Evolutionary conservation across 2,888 invertebrate species (phyloP).

Genomic region (Tenthredo livida): DNA sequence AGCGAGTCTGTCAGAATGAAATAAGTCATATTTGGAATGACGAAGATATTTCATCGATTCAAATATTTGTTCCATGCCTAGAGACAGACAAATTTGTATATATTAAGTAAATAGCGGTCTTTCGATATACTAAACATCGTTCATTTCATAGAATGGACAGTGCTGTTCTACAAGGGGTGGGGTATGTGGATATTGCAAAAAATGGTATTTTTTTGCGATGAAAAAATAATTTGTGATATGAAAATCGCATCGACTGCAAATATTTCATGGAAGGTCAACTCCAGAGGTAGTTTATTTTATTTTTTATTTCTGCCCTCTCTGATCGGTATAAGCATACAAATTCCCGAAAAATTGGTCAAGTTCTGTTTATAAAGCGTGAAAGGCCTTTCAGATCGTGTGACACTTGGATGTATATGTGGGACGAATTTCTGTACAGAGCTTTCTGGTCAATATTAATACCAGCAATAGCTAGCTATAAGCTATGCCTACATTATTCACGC

Average conservation of each 20-base stretch:
- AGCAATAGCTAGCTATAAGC: background rate
- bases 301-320: background rate
- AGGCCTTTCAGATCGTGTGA: background rate
- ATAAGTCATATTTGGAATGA: background rate
- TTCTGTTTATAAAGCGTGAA: background rate
- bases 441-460: background rate
- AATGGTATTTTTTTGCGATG: background rate
- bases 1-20: background rate
- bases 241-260: background rate
- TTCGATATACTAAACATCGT: background rate
- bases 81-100: background rate
- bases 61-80: background rate
- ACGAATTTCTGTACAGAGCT: background rate
- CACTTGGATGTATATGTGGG: background rate
- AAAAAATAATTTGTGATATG: background rate
- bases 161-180: background rate
- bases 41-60: background rate
- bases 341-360: background rate
- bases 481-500: conserved; percentile 10
- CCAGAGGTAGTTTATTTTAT: background rate
- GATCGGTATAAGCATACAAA: background rate
- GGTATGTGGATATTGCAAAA: background rate
- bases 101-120: background rate
- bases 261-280: background rate
- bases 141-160: background rate